phyloP scores from a whole-genome alignment of 1,140 invertebrate genomes.

The Drosophila miranda region DNA sequence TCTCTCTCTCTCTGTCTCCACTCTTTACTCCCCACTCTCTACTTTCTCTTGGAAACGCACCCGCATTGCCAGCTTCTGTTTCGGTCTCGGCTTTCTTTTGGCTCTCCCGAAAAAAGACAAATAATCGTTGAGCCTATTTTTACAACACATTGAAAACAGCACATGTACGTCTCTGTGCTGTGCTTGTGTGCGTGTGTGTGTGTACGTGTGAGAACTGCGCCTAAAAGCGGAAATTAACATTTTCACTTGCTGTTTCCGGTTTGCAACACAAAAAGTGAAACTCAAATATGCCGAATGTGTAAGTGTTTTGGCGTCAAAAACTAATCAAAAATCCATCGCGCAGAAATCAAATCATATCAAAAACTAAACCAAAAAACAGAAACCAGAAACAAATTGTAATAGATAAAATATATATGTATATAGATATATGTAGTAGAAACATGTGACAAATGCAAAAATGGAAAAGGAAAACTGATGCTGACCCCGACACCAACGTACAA shows the following conservation, averaged over 20 bases:
- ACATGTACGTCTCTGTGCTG: background rate
- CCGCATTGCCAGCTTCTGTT: conserved; percentile 8
- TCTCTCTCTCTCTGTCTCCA: conserved; percentile 5
- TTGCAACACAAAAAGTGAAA: conserved; percentile 15
- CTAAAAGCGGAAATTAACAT: conserved; percentile 74
- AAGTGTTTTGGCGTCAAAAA: background rate
- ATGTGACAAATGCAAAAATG: conserved; percentile 10
- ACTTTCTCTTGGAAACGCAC: conserved; percentile 8
- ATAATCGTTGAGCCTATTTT: conserved; percentile 56
- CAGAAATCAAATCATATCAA: no score
- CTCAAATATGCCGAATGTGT: conserved; percentile 7
- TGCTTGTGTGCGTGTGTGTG: background rate
- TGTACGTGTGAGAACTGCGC: conserved; percentile 29
- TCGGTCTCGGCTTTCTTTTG: conserved; percentile 1
- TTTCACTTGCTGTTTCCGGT: conserved; percentile 77
- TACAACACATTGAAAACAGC: conserved; percentile 42
- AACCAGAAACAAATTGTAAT: background rate
- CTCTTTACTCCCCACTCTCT: conserved; percentile 4
- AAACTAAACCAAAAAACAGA: background rate
- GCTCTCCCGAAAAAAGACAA: conserved; percentile 5
- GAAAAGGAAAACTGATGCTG: no score
- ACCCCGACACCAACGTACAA: no score
- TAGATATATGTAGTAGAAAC: background rate
- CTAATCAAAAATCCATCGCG: background rate
- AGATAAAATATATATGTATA: background rate